Conservation (phyloP, 2,113 vertebrate species). For the Accipiter virgatus region DNA sequence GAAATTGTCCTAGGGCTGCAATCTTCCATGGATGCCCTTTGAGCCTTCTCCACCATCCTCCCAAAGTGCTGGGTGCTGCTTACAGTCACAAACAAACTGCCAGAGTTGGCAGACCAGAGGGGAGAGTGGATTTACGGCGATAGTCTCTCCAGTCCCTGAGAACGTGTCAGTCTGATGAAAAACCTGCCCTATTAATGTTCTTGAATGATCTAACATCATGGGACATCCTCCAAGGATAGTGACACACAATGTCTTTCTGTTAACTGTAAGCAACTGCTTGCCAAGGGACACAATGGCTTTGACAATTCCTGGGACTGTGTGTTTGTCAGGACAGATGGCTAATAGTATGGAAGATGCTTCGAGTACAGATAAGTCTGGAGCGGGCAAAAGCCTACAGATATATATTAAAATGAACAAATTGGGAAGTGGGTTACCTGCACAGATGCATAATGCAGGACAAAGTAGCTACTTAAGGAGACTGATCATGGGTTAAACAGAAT, state of each 20-base stretch:
- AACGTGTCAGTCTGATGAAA: background rate
- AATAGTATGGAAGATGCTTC: background rate
- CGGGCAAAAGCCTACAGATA: background rate
- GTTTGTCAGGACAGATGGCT: conserved; percentile 6
- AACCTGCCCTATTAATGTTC: background rate
- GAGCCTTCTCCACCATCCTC: background rate
- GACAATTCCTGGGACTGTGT: background rate
- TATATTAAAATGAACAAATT: background rate
- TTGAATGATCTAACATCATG: background rate
- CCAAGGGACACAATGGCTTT: background rate
- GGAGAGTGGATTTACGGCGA: background rate
- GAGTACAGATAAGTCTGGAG: background rate
- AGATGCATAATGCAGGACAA: accelerated
- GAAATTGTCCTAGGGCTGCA: background rate
- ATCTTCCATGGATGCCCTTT: background rate
- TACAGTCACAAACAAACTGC: background rate
- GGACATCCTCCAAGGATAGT: accelerated
- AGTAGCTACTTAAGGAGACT: background rate
- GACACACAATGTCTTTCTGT: background rate
- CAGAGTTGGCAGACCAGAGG: background rate
- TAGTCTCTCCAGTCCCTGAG: background rate
- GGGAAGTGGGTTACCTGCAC: background rate
- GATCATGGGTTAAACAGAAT: accelerated
- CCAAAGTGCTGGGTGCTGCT: background rate
- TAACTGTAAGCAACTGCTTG: background rate